phyloP scores from a whole-genome alignment of 2,888 invertebrate species.

The Osmoderma eremita region DNA sequence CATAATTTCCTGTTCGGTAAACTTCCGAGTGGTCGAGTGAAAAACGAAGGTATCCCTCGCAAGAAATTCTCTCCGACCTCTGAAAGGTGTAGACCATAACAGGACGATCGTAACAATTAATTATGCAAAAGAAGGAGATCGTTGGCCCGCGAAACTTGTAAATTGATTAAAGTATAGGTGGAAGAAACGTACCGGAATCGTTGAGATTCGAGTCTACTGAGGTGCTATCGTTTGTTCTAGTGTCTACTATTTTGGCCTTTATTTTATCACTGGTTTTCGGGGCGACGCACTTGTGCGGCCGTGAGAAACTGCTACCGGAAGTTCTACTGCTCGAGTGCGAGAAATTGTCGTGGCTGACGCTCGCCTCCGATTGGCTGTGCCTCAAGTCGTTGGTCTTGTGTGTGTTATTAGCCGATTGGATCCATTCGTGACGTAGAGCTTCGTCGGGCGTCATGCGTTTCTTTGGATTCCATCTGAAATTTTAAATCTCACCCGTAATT shows the following conservation, averaged over 20 bases:
- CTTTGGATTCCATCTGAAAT: constrained; percentile 88
- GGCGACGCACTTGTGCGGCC: constrained; percentile 57
- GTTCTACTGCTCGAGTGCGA: constrained; percentile 60
- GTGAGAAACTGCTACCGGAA: constrained; percentile 57
- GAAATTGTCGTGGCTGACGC: constrained; percentile 58
- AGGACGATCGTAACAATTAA: no score
- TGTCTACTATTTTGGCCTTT: constrained; percentile 61
- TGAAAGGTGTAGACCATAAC: no score
- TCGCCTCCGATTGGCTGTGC: constrained; percentile 66
- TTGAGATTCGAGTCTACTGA: constrained; percentile 67
- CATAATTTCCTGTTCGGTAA: no score
- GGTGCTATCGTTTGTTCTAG: constrained; percentile 61
- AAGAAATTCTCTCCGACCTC: no score
- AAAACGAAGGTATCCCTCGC: no score
- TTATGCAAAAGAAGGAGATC: constrained; percentile 33
- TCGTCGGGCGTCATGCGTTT: constrained; percentile 92
- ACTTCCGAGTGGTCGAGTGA: no score
- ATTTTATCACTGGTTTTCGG: constrained; percentile 59
- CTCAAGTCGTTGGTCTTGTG: constrained; percentile 62
- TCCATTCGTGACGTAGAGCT: constrained; percentile 88
- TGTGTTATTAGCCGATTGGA: constrained; percentile 53
- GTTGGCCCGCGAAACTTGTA: constrained; percentile 43
- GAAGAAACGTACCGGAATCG: constrained; percentile 72
- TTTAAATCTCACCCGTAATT: constrained; percentile 36
- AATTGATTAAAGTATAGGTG: constrained; percentile 67